Evolutionary conservation across 2,888 invertebrate genomes (phyloP).

Genomic region (Laspeyria flexula): DNA sequence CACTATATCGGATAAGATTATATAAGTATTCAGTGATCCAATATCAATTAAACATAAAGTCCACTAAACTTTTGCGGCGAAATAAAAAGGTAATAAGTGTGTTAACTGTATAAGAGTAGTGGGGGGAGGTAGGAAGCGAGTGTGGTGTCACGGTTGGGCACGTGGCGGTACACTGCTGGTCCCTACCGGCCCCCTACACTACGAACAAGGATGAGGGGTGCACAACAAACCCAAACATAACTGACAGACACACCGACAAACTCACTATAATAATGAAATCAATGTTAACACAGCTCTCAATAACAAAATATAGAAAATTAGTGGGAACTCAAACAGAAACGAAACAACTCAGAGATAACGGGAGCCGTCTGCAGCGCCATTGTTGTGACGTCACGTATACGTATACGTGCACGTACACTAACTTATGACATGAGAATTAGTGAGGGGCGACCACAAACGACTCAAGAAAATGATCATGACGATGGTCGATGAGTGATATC

Average conservation of each 20-base stretch:
- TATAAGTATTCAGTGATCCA: slow-evolving; percentile 31
- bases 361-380: slow-evolving; percentile 55
- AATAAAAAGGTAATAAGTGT: not conserved
- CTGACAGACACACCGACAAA: slow-evolving; percentile 60
- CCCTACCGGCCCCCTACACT: slow-evolving; percentile 15
- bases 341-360: slow-evolving; percentile 42
- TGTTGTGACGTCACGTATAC: slow-evolving; percentile 6
- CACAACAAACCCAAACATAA: slow-evolving; percentile 68
- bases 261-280: slow-evolving; percentile 53
- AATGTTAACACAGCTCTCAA: slow-evolving; percentile 55
- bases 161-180: slow-evolving; percentile 13
- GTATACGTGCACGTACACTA: not conserved
- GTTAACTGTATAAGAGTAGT: not conserved
- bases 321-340: slow-evolving; percentile 51
- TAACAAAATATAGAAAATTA: slow-evolving; percentile 47
- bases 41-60: slow-evolving; percentile 29
- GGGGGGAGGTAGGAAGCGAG: not conserved
- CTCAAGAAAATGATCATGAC: slow-evolving; percentile 57
- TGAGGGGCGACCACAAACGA: slow-evolving; percentile 47
- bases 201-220: slow-evolving; percentile 62
- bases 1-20: not conserved
- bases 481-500: slow-evolving; percentile 58
- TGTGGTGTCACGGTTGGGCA: not conserved
- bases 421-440: not conserved
- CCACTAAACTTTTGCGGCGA: not conserved